These are phyloP conservation scores for Germaria angustata DNA, from an alignment of 2,888 invertebrate species.

Conservation along the genomic window DNA sequence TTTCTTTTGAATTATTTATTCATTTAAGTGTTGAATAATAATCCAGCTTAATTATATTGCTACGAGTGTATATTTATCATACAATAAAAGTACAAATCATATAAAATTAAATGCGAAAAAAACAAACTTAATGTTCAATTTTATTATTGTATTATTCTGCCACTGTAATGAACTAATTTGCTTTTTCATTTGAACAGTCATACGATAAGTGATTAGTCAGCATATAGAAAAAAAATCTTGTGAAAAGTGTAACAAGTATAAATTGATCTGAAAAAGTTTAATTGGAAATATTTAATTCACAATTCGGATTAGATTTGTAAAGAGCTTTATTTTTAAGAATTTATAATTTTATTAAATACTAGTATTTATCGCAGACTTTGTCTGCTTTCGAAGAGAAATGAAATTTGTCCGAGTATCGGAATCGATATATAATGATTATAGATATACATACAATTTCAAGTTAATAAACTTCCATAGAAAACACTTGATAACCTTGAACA, in stretches of 20 bases:
- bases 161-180: constrained; percentile 62
- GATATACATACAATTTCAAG: no score
- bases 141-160: constrained; percentile 34
- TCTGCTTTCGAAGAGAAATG: no score
- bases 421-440: no score
- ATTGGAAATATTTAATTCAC: no score
- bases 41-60: constrained; percentile 18
- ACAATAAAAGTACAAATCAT: background rate
- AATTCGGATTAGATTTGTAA: no score
- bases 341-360: no score
- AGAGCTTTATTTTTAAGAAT: no score
- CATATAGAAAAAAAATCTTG: background rate
- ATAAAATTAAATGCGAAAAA: background rate
- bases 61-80: background rate
- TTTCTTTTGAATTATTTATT: constrained; percentile 51
- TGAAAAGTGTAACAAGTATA: background rate
- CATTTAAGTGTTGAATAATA: constrained; percentile 55
- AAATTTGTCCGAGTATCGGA: no score
- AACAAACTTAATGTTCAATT: constrained; percentile 43
- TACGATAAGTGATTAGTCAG: constrained; percentile 64
- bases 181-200: constrained; percentile 42
- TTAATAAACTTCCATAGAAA: no score
- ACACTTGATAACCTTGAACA: no score
- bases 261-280: no score
- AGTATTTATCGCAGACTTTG: no score